A percentile compares a stretch with the other conserved stretches of the same genome.
Conservation (phyloP, 2,888 invertebrate genomes). For the Agrochola litura region DNA sequence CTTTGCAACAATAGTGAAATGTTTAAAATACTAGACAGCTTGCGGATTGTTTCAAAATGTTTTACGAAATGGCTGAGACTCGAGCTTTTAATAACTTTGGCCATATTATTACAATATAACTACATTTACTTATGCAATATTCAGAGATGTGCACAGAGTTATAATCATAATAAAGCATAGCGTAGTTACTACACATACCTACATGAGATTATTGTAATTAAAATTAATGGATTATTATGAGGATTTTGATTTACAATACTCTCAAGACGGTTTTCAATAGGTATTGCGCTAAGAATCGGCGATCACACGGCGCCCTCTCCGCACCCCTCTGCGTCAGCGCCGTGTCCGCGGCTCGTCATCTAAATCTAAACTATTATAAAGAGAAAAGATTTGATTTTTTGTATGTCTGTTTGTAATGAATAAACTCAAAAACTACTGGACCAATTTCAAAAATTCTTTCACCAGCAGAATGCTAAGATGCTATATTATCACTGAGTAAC, state of each 20-base stretch:
- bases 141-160: not conserved
- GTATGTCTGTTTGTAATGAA: too few relatives aligned
- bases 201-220: not conserved
- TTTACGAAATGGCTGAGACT: slow-evolving; percentile 14
- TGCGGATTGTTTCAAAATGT: slow-evolving; percentile 5
- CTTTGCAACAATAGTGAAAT: not conserved
- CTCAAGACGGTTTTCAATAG: not conserved
- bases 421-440: too few relatives aligned
- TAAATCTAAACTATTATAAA: too few relatives aligned
- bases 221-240: too few relatives aligned
- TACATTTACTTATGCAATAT: slow-evolving; percentile 5
- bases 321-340: not conserved
- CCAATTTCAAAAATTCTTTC: too few relatives aligned
- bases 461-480: too few relatives aligned
- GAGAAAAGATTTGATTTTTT: too few relatives aligned
- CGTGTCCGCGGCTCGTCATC: not conserved
- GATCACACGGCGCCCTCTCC: not conserved
- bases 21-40: slow-evolving; percentile 6
- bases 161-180: not conserved
- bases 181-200: not conserved
- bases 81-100: not conserved
- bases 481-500: too few relatives aligned
- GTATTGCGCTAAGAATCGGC: not conserved
- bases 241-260: not conserved
- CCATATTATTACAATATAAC: too few relatives aligned